Percentiles rank a stretch among this genome's conserved stretches.
Conservation (phyloP, 1,140 invertebrate species). For the Ooceraea biroi region DNA sequence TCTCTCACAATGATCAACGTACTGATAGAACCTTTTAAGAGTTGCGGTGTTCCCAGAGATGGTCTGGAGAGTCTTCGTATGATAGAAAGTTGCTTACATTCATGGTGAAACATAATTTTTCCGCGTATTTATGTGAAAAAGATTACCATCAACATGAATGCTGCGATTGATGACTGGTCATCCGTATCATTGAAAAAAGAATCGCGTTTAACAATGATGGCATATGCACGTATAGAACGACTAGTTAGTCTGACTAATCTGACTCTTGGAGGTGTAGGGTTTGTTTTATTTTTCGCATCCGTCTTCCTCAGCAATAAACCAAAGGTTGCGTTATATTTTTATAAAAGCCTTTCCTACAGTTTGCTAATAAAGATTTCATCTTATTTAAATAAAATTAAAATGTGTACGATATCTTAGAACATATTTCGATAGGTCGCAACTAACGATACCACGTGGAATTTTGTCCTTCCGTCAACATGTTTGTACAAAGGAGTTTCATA, state of each 20-base stretch:
- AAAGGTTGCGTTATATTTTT: conserved; percentile 17
- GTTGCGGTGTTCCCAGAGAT: background rate
- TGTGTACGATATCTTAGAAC: background rate
- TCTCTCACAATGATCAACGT: conserved; percentile 27
- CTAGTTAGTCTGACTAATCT: background rate
- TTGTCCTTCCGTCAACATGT: conserved; percentile 50
- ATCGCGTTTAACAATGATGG: conserved; percentile 12
- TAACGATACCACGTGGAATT: conserved; percentile 37
- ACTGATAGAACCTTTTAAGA: conserved; percentile 11
- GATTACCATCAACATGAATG: conserved; percentile 23
- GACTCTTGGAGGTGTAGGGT: background rate
- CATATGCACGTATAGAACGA: conserved; percentile 31
- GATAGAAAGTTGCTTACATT: conserved; percentile 9
- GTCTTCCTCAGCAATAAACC: conserved; percentile 37
- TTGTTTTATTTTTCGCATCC: conserved; percentile 1
- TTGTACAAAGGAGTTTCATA: conserved; percentile 22
- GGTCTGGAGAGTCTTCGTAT: conserved; percentile 27
- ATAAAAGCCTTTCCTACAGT: background rate
- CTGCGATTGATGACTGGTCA: conserved; percentile 40
- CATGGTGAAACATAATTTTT: background rate
- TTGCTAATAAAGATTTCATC: conserved; percentile 14
- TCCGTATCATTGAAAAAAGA: background rate
- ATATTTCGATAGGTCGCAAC: background rate
- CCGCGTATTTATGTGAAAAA: conserved; percentile 33
- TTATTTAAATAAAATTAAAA: conserved; percentile 22